phyloP scores from a whole-genome alignment of 2,113 vertebrate genomes.

The Microcebus griseorufus region DNA sequence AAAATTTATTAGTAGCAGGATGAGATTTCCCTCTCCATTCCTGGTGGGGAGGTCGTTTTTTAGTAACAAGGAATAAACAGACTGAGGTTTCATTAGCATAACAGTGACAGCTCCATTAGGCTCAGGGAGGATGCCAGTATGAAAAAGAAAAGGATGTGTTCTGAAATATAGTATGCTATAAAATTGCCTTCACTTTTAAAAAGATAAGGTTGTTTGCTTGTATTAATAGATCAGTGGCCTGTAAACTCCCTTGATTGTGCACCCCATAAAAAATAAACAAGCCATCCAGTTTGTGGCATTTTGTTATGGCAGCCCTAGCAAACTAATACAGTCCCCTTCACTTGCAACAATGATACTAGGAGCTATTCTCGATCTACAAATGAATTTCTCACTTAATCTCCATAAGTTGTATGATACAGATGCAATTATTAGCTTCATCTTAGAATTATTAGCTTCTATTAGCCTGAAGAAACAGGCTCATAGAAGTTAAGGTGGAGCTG shows the following conservation, averaged over 20 bases:
- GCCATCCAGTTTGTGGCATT: not conserved
- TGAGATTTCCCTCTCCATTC: not conserved
- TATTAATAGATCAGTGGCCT: not conserved
- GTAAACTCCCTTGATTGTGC: not conserved
- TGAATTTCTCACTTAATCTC: not conserved
- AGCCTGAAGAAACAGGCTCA: not conserved
- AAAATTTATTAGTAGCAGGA: not conserved
- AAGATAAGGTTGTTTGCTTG: not conserved
- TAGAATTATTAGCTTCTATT: not conserved
- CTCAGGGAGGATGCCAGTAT: not conserved
- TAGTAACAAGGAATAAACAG: not conserved
- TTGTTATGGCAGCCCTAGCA: not conserved
- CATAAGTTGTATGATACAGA: not conserved
- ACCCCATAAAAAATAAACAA: not conserved
- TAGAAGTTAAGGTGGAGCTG: not conserved
- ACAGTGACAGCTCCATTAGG: not conserved
- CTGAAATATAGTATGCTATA: not conserved
- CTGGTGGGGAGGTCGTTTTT: not conserved
- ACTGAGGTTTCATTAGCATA: not conserved
- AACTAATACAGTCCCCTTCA: not conserved
- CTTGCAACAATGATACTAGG: not conserved
- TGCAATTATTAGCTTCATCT: not conserved
- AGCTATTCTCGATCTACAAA: not conserved
- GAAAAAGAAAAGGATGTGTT: not conserved
- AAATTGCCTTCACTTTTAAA: not conserved